Conservation (phyloP, 2,888 invertebrate genomes). For the Eupithecia abbreviata region DNA sequence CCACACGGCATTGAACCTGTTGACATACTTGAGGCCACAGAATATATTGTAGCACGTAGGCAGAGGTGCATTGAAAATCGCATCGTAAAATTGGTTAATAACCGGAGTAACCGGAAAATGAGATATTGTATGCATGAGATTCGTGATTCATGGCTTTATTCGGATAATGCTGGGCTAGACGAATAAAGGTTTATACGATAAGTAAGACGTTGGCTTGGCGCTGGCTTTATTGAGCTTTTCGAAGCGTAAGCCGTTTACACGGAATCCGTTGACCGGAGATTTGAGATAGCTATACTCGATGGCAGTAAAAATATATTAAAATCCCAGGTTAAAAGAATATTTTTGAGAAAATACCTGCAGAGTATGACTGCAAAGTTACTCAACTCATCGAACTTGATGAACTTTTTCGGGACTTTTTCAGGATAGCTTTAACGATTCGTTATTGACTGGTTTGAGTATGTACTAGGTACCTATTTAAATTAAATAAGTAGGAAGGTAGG, state of each 20-base stretch:
- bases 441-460: too few relatives aligned
- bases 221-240: constrained; percentile 9
- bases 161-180: constrained; percentile 8
- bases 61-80: constrained; percentile 40
- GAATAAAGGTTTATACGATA: background rate
- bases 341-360: background rate
- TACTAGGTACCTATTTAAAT: too few relatives aligned
- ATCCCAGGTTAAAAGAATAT: background rate
- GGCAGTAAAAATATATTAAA: background rate
- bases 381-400: too few relatives aligned
- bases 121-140: constrained; percentile 30
- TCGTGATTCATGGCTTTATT: constrained; percentile 28
- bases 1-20: constrained; percentile 48
- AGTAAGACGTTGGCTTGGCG: background rate
- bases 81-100: constrained; percentile 37
- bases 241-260: constrained; percentile 4
- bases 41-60: constrained; percentile 39
- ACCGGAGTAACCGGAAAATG: constrained; percentile 31
- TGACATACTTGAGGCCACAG: constrained; percentile 52
- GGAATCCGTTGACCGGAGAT: background rate
- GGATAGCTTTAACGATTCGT: too few relatives aligned
- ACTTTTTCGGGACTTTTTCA: too few relatives aligned
- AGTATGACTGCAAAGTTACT: too few relatives aligned
- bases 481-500: too few relatives aligned
- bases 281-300: background rate